Evolutionary conservation across 1,140 invertebrate genomes (phyloP).

Genomic region (Lasaia peninsularis): DNA sequence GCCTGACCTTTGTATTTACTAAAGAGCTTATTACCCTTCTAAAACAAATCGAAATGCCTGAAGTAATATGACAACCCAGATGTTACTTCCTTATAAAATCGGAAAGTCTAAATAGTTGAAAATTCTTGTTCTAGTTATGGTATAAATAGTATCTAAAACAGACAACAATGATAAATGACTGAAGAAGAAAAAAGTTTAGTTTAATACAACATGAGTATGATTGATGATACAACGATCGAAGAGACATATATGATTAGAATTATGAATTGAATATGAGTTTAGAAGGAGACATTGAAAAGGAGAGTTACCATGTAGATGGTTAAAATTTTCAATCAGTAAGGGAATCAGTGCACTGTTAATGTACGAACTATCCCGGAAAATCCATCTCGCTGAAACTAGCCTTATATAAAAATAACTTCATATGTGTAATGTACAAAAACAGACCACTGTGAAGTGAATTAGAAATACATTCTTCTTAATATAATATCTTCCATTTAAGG

Average conservation of each 20-base stretch:
- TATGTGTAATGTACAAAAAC: constrained; percentile 20
- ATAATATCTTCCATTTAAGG: constrained; percentile 18
- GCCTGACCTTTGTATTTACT: too few species aligned
- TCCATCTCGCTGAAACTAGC: not conserved
- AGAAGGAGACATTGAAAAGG: not conserved
- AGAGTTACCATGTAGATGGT: not conserved
- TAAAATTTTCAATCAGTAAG: not conserved
- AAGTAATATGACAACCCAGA: too few species aligned
- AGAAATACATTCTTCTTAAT: constrained; percentile 2
- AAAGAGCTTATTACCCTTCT: too few species aligned
- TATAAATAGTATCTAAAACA: too few species aligned
- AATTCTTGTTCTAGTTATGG: too few species aligned
- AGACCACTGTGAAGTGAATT: constrained; percentile 15
- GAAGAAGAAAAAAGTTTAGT: too few species aligned
- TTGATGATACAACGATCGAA: not conserved
- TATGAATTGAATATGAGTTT: not conserved
- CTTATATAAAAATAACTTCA: constrained; percentile 15
- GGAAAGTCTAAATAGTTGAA: too few species aligned
- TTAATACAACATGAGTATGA: too few species aligned
- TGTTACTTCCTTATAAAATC: too few species aligned
- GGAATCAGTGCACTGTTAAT: constrained; percentile 16
- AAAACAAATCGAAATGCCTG: too few species aligned
- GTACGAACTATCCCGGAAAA: constrained; percentile 17
- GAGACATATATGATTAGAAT: not conserved
- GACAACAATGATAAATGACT: too few species aligned